A percentile compares a stretch with the other conserved stretches of the same genome.
phyloP scores from a whole-genome alignment of 35 echinoderm and acorn worm genomes.

The Heliocidaris tuberculata region DNA sequence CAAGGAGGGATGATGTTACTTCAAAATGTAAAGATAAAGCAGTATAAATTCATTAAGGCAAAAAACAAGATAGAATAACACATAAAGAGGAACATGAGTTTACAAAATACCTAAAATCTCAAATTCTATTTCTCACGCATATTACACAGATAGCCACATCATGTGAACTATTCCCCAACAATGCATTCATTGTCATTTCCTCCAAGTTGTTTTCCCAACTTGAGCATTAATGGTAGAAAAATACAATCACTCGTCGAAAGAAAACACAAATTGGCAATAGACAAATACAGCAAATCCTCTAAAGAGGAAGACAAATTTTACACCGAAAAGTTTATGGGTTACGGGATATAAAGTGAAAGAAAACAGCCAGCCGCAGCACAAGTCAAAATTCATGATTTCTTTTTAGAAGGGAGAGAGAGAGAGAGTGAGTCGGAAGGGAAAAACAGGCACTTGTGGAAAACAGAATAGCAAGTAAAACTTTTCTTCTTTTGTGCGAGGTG shows the following conservation, averaged over 20 bases:
- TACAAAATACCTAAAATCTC: background rate
- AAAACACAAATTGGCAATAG: conserved; percentile 50
- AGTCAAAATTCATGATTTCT: conserved; percentile 32
- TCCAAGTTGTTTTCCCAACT: conserved; percentile 49
- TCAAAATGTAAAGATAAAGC: background rate
- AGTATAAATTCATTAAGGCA: background rate
- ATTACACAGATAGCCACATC: conserved; percentile 7
- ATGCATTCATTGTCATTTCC: conserved; percentile 43
- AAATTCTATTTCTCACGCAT: conserved; percentile 30
- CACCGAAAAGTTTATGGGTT: conserved; percentile 1
- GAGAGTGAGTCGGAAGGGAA: background rate
- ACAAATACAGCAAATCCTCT: conserved; percentile 28
- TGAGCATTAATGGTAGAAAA: conserved; percentile 50
- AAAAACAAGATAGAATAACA: background rate
- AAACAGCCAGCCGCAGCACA: conserved; percentile 26
- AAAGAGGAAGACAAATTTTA: conserved; percentile 10
- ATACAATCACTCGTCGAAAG: conserved; percentile 31
- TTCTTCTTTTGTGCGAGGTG: background rate
- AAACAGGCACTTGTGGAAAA: background rate
- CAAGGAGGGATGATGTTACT: background rate
- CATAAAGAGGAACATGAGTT: background rate
- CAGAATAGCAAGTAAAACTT: background rate
- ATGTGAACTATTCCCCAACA: conserved; percentile 22
- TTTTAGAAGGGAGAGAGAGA: background rate
- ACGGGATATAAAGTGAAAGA: conserved; percentile 5